Base-by-base conservation (phyloP, 2,888 invertebrate genomes). In the Cyaniris semiargus region DNA sequence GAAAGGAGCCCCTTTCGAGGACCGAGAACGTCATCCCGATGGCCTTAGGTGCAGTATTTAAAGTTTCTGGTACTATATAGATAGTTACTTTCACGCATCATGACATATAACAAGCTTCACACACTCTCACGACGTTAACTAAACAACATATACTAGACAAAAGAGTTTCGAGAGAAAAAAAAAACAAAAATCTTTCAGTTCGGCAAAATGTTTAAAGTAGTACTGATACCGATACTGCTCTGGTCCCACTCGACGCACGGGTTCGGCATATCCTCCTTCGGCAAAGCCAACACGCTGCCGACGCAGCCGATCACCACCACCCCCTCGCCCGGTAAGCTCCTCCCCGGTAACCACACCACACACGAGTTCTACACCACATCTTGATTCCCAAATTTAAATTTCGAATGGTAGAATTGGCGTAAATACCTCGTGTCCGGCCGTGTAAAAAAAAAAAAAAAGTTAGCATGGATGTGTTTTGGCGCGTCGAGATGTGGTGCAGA, bases 401-500 rank as follows among this genome's bases (percentile, higher is more conserved):
- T 74, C 74, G 76, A 76, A 71, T 71, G 76, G 18, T 27, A 74
- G 66, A 31, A 66, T 66, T 66, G 66, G 66, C 66, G 5, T 66
- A 60, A 66, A 60, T 10, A 27, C 21, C 66, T 66, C 27, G 66
- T 31, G 6, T 66, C 27, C 66, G 21, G 31, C 31, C 60, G 31
- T 60, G 21, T 31, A 70, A 56, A 77, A 56, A 56, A 38, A 56
- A 56, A 38, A 27, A 27, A 31, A 48, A 66, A 76, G 70, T 70
- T 71, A 76, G 56, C 81, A 91, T 90, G 89, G 88, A 86, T 87
- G 84, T 86, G 82, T 88, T 90, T 85, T 89, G 86, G 85, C 86
- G 87, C 80, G 81, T 90, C 85, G 89, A 90, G 90, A 93, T 91
- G 91, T 91, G 92, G 92, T 93, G 91, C 87, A 87, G 89, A 81